Conservation (phyloP, 2,113 vertebrate species). For the Ochotona princeps region DNA sequence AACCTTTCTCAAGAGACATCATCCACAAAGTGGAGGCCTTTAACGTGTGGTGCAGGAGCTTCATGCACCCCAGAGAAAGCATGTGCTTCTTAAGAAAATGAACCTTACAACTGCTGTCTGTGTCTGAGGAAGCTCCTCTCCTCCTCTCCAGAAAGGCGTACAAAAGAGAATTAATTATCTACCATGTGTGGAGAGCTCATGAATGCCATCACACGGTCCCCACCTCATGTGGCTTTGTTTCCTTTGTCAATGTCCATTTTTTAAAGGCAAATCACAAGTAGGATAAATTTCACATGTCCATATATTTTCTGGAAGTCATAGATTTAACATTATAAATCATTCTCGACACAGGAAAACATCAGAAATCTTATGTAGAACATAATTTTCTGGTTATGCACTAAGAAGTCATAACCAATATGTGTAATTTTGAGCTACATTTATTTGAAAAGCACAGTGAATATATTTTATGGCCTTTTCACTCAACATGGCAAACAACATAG, state of each 20-base stretch:
- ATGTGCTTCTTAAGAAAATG: background rate
- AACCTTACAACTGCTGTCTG: background rate
- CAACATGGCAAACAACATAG: background rate
- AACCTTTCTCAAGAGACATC: background rate
- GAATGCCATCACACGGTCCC: background rate
- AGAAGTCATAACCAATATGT: background rate
- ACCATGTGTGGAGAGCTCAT: background rate
- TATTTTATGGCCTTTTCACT: background rate
- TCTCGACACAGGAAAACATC: background rate
- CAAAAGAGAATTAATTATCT: background rate
- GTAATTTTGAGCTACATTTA: constrained; percentile 15
- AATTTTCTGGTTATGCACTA: constrained; percentile 19
- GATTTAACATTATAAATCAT: background rate
- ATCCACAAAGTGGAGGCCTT: background rate
- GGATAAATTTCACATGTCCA: background rate
- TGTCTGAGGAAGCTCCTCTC: too few species aligned
- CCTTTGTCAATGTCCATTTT: background rate
- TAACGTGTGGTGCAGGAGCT: background rate
- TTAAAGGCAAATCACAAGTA: background rate
- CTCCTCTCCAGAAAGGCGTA: background rate
- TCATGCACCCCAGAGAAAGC: background rate
- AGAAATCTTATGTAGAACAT: background rate
- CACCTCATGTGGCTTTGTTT: background rate
- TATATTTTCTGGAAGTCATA: background rate
- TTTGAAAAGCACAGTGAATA: constrained; percentile 53